phyloP scores from a whole-genome alignment of 2,113 vertebrate species.

The Pavo muticus region DNA sequence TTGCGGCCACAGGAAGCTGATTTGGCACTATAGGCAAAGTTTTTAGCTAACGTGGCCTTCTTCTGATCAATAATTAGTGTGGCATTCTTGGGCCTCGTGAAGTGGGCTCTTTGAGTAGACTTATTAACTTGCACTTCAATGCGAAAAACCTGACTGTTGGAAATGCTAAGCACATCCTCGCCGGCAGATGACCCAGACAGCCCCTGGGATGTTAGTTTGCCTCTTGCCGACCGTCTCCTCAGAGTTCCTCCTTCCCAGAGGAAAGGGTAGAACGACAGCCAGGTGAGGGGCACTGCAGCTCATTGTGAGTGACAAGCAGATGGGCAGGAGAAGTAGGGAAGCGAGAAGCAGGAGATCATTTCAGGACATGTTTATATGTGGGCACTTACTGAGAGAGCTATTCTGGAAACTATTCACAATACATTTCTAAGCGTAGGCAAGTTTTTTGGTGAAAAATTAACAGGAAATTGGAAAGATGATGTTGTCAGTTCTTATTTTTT shows the following conservation, averaged over 20 bases:
- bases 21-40: neutral
- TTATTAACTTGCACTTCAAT: neutral
- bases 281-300: neutral
- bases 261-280: neutral
- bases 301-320: neutral
- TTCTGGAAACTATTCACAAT: neutral
- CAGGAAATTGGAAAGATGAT: neutral
- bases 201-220: neutral
- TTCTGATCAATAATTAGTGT: neutral
- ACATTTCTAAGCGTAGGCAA: neutral
- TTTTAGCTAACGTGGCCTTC: neutral
- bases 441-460: neutral
- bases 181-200: conserved; percentile 48
- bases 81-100: rapidly evolving
- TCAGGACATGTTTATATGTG: neutral
- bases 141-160: neutral
- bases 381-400: neutral
- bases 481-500: neutral
- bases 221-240: neutral
- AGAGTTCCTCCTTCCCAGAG: neutral
- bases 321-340: neutral
- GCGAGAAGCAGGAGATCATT: neutral
- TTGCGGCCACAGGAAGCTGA: neutral
- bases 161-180: neutral
- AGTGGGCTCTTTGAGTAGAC: neutral